Conservation (phyloP, 2,113 vertebrate genomes). For the Myotis yumanensis region DNA sequence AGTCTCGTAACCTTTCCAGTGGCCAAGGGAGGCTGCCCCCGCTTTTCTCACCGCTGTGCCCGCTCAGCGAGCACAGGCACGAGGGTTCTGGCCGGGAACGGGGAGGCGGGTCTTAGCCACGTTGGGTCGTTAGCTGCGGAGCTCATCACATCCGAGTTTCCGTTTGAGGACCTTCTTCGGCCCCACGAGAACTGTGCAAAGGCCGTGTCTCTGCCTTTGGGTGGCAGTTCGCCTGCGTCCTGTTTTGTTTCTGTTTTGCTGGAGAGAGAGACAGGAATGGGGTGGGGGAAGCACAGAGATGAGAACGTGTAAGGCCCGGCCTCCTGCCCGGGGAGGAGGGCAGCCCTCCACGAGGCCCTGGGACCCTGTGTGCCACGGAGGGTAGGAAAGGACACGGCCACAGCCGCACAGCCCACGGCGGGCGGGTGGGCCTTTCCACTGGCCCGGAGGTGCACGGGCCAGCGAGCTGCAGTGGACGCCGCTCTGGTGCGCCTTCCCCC, state of each 20-base stretch:
- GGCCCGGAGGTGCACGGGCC: not conserved
- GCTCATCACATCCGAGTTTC: rapidly evolving
- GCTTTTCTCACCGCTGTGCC: rapidly evolving
- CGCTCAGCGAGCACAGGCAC: rapidly evolving
- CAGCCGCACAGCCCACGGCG: not conserved
- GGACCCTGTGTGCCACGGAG: not conserved
- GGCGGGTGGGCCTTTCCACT: not conserved
- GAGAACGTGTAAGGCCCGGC: no score
- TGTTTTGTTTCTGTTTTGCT: not conserved
- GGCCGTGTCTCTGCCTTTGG: not conserved
- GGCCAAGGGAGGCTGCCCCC: not conserved
- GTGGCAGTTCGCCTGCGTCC: rapidly evolving
- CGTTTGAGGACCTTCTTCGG: rapidly evolving
- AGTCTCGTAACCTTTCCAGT: not conserved
- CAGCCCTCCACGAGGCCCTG: rapidly evolving
- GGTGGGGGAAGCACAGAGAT: not conserved
- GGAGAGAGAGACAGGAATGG: no score
- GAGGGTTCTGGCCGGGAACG: rapidly evolving
- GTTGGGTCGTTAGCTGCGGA: rapidly evolving
- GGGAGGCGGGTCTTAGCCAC: no score
- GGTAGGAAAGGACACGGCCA: not conserved
- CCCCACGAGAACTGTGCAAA: rapidly evolving
- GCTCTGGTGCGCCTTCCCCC: not conserved
- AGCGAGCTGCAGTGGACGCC: not conserved
- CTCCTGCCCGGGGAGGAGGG: no score